These are phyloP conservation scores for Labeo catla DNA, from an alignment of 2,113 vertebrate species.

Conservation along the genomic window DNA sequence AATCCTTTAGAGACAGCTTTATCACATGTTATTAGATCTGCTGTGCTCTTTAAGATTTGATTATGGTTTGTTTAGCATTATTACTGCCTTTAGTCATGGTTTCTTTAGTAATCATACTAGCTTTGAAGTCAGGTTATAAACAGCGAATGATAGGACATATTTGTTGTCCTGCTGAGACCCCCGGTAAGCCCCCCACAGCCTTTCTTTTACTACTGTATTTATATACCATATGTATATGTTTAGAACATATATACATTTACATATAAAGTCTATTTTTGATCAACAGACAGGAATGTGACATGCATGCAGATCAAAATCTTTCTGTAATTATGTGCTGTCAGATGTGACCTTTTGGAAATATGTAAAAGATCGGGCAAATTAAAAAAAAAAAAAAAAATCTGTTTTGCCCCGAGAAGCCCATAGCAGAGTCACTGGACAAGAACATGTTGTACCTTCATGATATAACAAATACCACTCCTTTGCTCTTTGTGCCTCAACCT, in stretches of 20 bases:
- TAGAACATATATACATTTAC: not conserved
- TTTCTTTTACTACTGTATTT: conserved; percentile 1
- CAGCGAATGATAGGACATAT: conserved; percentile 7
- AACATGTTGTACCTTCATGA: not conserved
- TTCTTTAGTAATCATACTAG: not conserved
- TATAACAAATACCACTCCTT: not conserved
- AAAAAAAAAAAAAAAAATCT: not conserved
- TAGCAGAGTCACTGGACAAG: not conserved
- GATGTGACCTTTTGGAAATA: not conserved
- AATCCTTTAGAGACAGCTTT: not conserved
- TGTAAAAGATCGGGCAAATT: not conserved
- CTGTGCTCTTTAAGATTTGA: not conserved
- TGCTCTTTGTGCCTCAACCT: not conserved
- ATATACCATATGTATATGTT: not conserved
- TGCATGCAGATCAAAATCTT: not conserved
- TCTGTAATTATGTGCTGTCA: not conserved
- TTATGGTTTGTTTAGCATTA: not conserved
- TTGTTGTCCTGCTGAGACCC: conserved; percentile 27
- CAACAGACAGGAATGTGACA: not conserved
- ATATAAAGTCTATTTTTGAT: not conserved
- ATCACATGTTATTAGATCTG: not conserved
- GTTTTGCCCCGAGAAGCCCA: not conserved
- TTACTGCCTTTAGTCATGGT: not conserved
- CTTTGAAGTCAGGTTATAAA: not conserved
- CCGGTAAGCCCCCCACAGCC: not conserved